Evolutionary conservation across 2,888 invertebrate species (phyloP), one percentile per base, ranked within the genome.

Genomic region (Tetramorium bicarinatum): DNA sequence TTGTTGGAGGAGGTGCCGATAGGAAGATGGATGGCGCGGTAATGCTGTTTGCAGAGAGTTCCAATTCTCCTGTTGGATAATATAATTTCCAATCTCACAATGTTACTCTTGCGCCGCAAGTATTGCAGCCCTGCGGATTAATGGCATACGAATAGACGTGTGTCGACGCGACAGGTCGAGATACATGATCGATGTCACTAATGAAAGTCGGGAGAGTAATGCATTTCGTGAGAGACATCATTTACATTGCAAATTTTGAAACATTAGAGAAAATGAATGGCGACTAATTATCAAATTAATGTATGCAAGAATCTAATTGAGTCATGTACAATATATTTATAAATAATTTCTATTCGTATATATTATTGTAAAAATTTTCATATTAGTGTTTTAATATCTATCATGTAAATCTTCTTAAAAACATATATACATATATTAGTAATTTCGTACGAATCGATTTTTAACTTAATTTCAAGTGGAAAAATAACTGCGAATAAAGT

Each of bases 21-120:
- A 62, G 76, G 62, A 81, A 74, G 81, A 81, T 72, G 79, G 72
- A 80, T 80, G 79, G 25, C 79, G 59, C 44, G 79, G 79, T 72
- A 80, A 80, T 80, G 59, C 79, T 80, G 79, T 80, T 80, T 80
- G 79, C 79, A 80, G 79, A 80, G 79, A 80, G 79, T 72, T 80
- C 72, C 79, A 72, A 80, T 80, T 80, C 34, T 71, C 34, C 59
- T 61, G 72, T 80, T 71, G 72, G 79, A 80, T 80, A 80, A 80
- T 80, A 80, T 80, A 80, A 80, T 80, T 80, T 71, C 59, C 79
- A 71, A 80, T 80, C 72, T 80, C 79, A 38, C 71, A 71, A 34
- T 71, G 79, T 71, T 71, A 69, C 56, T 21, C 41, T 69, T 13
- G 56, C 47, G 71, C 54, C 71, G 21, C 79, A 47, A 71, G 79